Evolutionary conservation across 2,888 invertebrate genomes (phyloP).

Genomic region (Scotopteryx bipunctaria): DNA sequence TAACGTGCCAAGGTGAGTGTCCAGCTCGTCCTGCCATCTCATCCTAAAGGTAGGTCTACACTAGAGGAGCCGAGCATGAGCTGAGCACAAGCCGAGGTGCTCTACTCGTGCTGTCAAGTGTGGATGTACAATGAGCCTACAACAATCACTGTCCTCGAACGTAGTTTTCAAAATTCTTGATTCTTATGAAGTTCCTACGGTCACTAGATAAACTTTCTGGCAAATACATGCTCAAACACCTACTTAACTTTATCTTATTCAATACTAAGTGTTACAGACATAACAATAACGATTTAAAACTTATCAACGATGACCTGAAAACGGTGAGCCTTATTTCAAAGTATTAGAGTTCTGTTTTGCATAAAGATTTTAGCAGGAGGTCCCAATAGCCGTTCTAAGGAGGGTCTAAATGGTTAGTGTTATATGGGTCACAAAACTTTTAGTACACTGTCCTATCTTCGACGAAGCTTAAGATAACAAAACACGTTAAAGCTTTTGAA

Average conservation of each 20-base stretch:
- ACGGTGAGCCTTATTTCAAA: not conserved
- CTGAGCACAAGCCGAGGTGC: too few species aligned
- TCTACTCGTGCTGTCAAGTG: too few species aligned
- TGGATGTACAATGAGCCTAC: too few species aligned
- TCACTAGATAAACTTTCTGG: not conserved
- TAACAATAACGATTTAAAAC: slow-evolving; percentile 8
- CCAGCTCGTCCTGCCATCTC: too few species aligned
- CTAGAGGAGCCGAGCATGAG: too few species aligned
- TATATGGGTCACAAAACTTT: slow-evolving; percentile 16
- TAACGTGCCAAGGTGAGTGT: too few species aligned
- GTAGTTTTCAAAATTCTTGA: too few species aligned
- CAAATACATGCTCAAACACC: not conserved
- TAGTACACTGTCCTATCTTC: slow-evolving; percentile 11
- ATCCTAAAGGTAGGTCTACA: too few species aligned
- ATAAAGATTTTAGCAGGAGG: not conserved
- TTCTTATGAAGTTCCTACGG: not conserved
- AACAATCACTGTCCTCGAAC: not conserved
- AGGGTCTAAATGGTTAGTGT: slow-evolving; percentile 14
- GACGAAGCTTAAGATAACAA: slow-evolving; percentile 14
- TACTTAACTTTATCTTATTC: not conserved
- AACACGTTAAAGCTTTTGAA: slow-evolving; percentile 10
- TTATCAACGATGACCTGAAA: not conserved
- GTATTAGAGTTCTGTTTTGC: not conserved
- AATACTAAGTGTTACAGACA: slow-evolving; percentile 4
- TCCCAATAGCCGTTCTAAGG: not conserved